phyloP scores from a whole-genome alignment of 1,140 invertebrate species.

The Myzus persicae region DNA sequence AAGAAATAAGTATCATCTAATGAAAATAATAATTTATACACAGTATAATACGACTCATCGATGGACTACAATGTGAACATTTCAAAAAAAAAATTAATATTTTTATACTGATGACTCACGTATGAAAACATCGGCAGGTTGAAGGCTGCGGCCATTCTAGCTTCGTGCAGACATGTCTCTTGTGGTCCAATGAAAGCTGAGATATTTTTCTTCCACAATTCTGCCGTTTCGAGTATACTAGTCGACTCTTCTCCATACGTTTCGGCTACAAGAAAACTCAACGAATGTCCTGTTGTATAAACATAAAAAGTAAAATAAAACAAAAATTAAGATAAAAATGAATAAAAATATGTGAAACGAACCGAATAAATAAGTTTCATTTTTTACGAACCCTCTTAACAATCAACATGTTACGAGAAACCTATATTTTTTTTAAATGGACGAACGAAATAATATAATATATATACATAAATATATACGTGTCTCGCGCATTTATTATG shows the following conservation, averaged over 20 bases:
- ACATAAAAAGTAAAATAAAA: not conserved
- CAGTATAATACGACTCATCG: too few relatives aligned
- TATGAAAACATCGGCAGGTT: conserved; percentile 88
- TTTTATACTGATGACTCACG: conserved; percentile 68
- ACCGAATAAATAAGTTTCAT: not conserved
- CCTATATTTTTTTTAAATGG: not conserved
- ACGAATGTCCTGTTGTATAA: not conserved
- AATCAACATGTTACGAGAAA: conserved; percentile 22
- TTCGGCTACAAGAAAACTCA: conserved; percentile 73
- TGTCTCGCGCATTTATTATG: not conserved
- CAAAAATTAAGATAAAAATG: not conserved
- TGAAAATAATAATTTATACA: too few relatives aligned
- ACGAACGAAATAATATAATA: not conserved
- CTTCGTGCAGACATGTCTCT: conserved; percentile 94
- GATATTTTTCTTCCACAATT: conserved; percentile 85
- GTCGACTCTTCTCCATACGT: conserved; percentile 89
- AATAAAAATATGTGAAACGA: not conserved
- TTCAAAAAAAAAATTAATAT: not conserved
- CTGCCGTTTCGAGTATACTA: conserved; percentile 85
- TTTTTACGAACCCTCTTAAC: not conserved
- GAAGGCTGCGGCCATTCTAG: conserved; percentile 92
- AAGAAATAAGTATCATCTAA: too few relatives aligned
- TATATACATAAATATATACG: not conserved
- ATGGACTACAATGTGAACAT: not conserved
- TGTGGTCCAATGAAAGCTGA: conserved; percentile 93